Percentiles rank a stretch among this genome's conserved stretches.
Conservation (phyloP, 2,797 vertebrate species). For the Halcyon leucocephala region DNA sequence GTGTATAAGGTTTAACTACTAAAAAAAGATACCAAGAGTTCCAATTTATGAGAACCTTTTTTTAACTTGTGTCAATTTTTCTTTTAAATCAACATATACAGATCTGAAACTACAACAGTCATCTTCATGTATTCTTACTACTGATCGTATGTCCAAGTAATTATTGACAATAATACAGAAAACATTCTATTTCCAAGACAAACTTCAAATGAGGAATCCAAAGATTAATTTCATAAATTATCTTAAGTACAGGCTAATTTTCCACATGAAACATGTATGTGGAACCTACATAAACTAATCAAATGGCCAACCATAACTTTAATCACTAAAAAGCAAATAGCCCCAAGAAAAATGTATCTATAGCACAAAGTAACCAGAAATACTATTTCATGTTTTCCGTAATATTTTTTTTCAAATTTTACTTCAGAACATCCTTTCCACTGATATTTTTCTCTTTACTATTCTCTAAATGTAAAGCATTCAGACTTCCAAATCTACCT, state of each 20-base stretch:
- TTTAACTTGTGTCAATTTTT: not conserved
- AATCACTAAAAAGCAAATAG: not conserved
- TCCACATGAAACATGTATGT: not conserved
- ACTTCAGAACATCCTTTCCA: not conserved
- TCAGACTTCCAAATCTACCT: not conserved
- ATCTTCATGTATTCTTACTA: not conserved
- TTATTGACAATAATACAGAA: not conserved
- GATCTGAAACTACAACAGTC: not conserved
- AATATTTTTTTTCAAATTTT: not conserved
- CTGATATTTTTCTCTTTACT: not conserved
- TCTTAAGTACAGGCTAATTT: not conserved
- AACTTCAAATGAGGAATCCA: not conserved
- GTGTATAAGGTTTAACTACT: not conserved
- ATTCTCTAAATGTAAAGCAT: not conserved
- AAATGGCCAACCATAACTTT: not conserved
- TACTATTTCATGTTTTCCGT: not conserved
- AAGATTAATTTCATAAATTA: not conserved
- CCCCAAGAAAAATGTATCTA: constrained; percentile 4
- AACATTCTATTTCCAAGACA: not conserved
- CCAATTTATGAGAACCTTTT: not conserved
- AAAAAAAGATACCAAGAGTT: not conserved
- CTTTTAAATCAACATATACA: not conserved
- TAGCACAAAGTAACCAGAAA: not conserved
- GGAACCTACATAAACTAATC: not conserved
- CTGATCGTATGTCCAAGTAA: not conserved